phyloP scores from a whole-genome alignment of 2,888 invertebrate species.

The Cosmia pyralina region DNA sequence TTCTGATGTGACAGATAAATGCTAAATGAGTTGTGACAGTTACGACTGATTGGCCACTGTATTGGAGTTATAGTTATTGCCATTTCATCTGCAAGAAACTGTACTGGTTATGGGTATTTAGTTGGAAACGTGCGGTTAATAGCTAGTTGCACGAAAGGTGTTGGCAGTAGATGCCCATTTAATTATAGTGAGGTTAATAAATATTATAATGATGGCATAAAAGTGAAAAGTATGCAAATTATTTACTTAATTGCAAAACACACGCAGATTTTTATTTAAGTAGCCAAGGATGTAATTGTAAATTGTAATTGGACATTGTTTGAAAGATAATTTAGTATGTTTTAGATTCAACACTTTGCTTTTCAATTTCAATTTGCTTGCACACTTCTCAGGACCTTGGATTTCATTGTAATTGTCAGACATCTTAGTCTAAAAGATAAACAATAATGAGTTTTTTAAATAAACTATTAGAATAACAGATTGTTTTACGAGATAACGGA shows the following conservation, averaged over 20 bases:
- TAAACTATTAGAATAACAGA: constrained; percentile 32
- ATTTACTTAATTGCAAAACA: constrained; percentile 8
- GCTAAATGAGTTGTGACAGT: constrained; percentile 60
- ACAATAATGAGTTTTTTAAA: constrained; percentile 37
- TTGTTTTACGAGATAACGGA: constrained; percentile 38
- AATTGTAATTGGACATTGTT: background rate
- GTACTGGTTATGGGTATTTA: constrained; percentile 37
- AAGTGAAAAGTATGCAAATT: constrained; percentile 44
- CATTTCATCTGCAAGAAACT: constrained; percentile 45
- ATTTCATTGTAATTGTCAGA: constrained; percentile 34
- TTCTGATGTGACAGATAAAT: constrained; percentile 66
- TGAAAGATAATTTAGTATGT: background rate
- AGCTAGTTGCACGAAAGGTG: constrained; percentile 26
- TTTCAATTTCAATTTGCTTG: constrained; percentile 5
- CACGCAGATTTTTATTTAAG: background rate
- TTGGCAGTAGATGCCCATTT: background rate
- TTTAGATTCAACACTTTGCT: constrained; percentile 12
- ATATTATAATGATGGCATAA: constrained; percentile 21
- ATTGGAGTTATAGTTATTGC: constrained; percentile 51
- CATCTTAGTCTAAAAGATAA: constrained; percentile 27
- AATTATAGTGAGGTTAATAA: constrained; percentile 23
- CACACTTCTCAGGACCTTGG: constrained; percentile 41
- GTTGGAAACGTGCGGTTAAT: constrained; percentile 21
- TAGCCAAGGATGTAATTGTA: background rate
- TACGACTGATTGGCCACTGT: constrained; percentile 52